Evolutionary conservation across 2,888 invertebrate species (phyloP), one percentile per base, ranked within the genome.

Genomic region (Drepana falcataria): DNA sequence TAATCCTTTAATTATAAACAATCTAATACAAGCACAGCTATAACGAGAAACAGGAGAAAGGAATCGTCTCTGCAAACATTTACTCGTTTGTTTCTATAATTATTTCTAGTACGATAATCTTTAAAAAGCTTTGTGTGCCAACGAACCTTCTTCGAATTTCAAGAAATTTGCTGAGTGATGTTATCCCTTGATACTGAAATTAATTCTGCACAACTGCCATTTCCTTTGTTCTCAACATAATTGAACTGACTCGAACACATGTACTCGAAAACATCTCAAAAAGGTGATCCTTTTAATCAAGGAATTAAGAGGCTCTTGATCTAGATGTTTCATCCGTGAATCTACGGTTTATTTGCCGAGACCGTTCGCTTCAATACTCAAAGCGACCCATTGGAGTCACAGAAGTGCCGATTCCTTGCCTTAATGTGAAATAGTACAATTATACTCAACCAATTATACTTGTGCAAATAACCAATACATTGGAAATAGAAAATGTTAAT

Each of bases 171-270:
- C 57, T 56, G 59, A 57, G 53, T 51, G 59, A 59, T 62, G 55
- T 58, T 58, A 52, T 55, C 65, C 55, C 60, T 58, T 62, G 58
- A 60, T 59, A 52, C 51, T 37, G 47, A 59, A 67, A 64, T 67
- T 64, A 68, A 71, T 65, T 60, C 55, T 59, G 55, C 47, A 56
- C 55, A 61, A 49, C 54, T 57, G 55, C 61, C 65, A 59, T 63
- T 65, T 59, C 59, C 65, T 68, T 73, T 66, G 69, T 69, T 66
- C 65, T 59, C 53, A 58, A 57, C 66, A 60, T 66, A 69, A 69
- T 66, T 69, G 57, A 56, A 59, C 55, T 44, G 53, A 51, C 58
- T 53, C 21, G 44, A 48, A 35, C 57, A 48, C 40, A 49, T 40
- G 6, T 49, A 49, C 49, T 49, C 49, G 35, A 49, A 35, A 21